A percentile compares a stretch with the other conserved stretches of the same genome.
These are phyloP conservation scores for Hemaris fuciformis DNA, from an alignment of 2,888 invertebrate species.

Conservation along the genomic window DNA sequence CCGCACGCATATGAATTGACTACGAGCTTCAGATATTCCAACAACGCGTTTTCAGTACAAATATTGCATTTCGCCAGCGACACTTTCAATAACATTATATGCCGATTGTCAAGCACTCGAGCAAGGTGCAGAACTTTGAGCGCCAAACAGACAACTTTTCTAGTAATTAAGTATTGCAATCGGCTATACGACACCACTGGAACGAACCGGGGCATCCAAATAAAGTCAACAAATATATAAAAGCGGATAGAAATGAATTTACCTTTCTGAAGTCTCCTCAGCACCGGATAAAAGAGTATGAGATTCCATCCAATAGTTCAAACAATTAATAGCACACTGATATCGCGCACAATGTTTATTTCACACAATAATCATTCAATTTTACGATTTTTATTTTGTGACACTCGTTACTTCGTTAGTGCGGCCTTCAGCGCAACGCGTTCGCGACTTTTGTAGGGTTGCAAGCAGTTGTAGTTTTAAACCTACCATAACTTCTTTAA, in stretches of 20 bases:
- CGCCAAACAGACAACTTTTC: not conserved
- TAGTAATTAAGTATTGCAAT: slow-evolving; percentile 30
- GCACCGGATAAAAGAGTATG: slow-evolving; percentile 32
- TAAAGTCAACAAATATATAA: slow-evolving; percentile 68
- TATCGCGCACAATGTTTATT: slow-evolving; percentile 49
- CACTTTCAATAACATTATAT: not conserved
- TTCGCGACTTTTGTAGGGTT: slow-evolving; percentile 22
- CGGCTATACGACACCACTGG: slow-evolving; percentile 61
- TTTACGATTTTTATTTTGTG: slow-evolving; percentile 62
- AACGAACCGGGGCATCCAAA: slow-evolving; percentile 63
- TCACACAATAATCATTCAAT: slow-evolving; percentile 65
- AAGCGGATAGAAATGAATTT: slow-evolving; percentile 46
- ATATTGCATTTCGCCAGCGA: not conserved
- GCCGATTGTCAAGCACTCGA: not conserved
- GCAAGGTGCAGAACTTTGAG: not conserved
- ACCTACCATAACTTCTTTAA: not conserved
- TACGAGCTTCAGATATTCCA: not conserved
- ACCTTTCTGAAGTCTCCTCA: slow-evolving; percentile 57
- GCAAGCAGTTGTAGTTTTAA: not conserved
- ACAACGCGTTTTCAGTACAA: not conserved
- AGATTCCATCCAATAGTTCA: slow-evolving; percentile 60
- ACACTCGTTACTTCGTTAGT: slow-evolving; percentile 62
- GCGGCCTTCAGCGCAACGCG: slow-evolving; percentile 45
- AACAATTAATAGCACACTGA: slow-evolving; percentile 50
- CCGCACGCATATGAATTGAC: not conserved